Evolutionary conservation across 2,888 invertebrate species (phyloP).

Genomic region (Bombyx huttoni): DNA sequence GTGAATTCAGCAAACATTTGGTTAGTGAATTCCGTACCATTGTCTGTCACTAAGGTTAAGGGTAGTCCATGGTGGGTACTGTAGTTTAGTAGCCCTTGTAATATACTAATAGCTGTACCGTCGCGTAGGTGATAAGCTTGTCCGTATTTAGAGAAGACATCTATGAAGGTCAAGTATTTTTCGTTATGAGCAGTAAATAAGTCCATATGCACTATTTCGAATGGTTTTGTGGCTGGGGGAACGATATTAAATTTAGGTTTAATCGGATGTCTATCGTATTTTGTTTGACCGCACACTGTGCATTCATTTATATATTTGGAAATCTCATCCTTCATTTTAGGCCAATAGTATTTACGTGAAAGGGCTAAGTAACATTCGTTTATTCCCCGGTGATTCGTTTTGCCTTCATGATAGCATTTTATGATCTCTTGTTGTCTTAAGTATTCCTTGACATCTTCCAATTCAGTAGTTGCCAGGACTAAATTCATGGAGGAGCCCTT

Average conservation of each 20-base stretch:
- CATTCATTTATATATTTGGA: conserved; percentile 15
- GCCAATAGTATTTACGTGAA: conserved; percentile 14
- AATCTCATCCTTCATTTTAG: conserved; percentile 14
- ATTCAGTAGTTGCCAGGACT: conserved; percentile 9
- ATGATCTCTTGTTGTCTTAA: conserved; percentile 15
- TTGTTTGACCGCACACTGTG: conserved; percentile 11
- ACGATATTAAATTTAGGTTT: conserved; percentile 8
- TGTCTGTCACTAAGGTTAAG: conserved; percentile 9
- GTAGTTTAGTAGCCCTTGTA: conserved; percentile 9
- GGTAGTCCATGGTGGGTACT: conserved; percentile 9
- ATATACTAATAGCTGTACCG: conserved; percentile 8
- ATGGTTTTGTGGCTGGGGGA: conserved; percentile 10
- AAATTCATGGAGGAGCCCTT: conserved; percentile 13
- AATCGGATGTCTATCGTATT: conserved; percentile 13
- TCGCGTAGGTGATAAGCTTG: conserved; percentile 11
- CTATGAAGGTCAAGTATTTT: conserved; percentile 13
- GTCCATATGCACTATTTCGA: conserved; percentile 2
- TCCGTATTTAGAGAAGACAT: conserved; percentile 10
- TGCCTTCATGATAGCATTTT: conserved; percentile 15
- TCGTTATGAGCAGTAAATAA: conserved; percentile 9
- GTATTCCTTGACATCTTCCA: conserved; percentile 10
- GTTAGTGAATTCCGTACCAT: conserved; percentile 12
- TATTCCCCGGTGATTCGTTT: conserved; percentile 16
- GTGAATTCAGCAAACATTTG: conserved; percentile 8
- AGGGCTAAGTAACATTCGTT: conserved; percentile 13